Conservation (phyloP, 37 sponge, comb jelly and placozoan genomes). For the Eunapius fragilis region DNA sequence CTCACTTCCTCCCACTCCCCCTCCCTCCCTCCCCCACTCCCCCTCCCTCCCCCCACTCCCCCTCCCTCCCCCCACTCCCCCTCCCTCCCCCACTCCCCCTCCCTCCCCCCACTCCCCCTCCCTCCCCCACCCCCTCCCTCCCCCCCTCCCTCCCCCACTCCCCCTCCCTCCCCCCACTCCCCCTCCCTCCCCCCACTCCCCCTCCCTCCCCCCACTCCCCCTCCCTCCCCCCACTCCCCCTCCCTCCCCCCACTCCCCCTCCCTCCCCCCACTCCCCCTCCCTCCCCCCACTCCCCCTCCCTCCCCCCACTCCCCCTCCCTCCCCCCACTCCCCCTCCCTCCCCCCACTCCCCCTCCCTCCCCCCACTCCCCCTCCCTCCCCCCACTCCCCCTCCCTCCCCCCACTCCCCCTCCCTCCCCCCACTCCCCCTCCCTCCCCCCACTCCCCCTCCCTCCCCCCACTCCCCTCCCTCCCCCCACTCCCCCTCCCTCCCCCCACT, state of each 20-base stretch:
- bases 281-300: background rate
- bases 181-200: background rate
- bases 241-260: background rate
- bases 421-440: too few species aligned
- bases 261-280: background rate
- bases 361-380: too few species aligned
- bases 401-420: too few species aligned
- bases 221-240: background rate
- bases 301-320: background rate
- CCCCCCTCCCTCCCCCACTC: background rate
- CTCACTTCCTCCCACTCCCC: constrained; percentile 56
- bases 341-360: too few species aligned
- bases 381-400: too few species aligned
- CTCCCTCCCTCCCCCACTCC: background rate
- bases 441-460: too few species aligned
- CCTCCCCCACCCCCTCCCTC: background rate
- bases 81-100: background rate
- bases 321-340: too few species aligned
- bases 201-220: background rate
- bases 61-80: background rate
- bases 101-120: background rate
- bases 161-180: background rate
- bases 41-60: background rate
- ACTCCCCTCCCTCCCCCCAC: too few species aligned
- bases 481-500: too few species aligned